phyloP scores from a whole-genome alignment of 1,140 invertebrate genomes.

The Pseudomyrmex pallidus region DNA sequence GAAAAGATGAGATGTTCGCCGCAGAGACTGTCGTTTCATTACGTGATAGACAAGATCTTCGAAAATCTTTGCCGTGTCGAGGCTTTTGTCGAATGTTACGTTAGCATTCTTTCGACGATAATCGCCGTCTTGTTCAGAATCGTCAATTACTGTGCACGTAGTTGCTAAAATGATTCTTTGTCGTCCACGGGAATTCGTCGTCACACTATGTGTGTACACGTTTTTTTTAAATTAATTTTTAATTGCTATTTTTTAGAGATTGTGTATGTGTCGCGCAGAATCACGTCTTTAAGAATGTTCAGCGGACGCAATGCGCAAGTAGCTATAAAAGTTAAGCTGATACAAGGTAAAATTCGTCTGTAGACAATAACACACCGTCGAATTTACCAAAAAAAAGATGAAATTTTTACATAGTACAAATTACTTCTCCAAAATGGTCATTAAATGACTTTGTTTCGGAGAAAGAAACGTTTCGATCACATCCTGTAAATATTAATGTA shows the following conservation, averaged over 20 bases:
- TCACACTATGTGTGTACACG: neutral
- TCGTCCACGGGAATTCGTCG: neutral
- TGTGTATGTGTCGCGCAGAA: neutral
- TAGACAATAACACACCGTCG: neutral
- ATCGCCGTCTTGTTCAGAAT: neutral
- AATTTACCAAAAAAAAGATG: neutral
- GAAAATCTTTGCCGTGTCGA: neutral
- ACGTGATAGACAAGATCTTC: conserved; percentile 6
- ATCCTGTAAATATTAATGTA: neutral
- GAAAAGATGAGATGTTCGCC: conserved; percentile 23
- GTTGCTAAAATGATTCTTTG: neutral
- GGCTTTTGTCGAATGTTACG: neutral
- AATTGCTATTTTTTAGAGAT: conserved; percentile 4
- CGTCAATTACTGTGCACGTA: neutral
- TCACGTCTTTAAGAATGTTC: neutral
- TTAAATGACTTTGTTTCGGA: neutral
- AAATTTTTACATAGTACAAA: neutral
- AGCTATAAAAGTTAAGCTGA: no score
- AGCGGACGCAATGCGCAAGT: no score
- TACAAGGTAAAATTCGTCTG: no score
- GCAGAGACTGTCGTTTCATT: neutral
- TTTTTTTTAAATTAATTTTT: neutral
- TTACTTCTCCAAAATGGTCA: conserved; percentile 4
- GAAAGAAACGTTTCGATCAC: neutral
- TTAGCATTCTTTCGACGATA: neutral